Evolutionary conservation across 2,888 invertebrate genomes (phyloP), one percentile per base, ranked within the genome.

Genomic region (Phymatocera aterrima): DNA sequence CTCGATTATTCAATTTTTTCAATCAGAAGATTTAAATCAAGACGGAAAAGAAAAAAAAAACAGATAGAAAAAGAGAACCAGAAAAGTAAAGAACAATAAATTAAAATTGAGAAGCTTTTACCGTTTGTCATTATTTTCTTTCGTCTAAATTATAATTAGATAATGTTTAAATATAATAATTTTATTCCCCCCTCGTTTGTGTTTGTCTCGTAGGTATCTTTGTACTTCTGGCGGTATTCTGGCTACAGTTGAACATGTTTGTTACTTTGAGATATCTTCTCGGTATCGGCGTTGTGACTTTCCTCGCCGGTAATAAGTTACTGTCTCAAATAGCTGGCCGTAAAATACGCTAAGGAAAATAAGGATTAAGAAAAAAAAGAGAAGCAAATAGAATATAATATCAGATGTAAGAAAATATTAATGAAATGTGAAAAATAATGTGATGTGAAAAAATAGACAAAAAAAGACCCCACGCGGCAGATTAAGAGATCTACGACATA

Each of bases 241-340:
- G 99, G 98, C 91, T 98, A 84, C 93, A 95, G 88, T 92, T 99
- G 85, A 95, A 97, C 88, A 99, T 99, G 99, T 99, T 99, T 92
- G 95, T 96, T 83, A 98, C 99, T 21, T 92, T 98, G 85, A 96
- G 97, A 84, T 97, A 97, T 92, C 93, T 99, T 85, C 92, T 96
- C 83, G 94, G 96, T 80, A 93, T 99, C 78, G 98, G 95, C 79
- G 92, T 95, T 51, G 93, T 98, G 83, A 98, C 99, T 78, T 99
- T 99, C 93, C 93, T 99, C 51, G 94, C 96, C 80, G 99, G 99
- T 1, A 98, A 98, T 90, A 95, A 97, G 83, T 93, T 99, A 89
- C 93, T 99, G 85, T 95, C 97, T 79, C 93, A 94, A 80, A 94
- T 99, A 84, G 97, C 95, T 31, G 92, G 87, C 72, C 89, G 89